Base-by-base conservation (phyloP, 64 coral and sea anemone genomes). In the Orbicella faveolata region DNA sequence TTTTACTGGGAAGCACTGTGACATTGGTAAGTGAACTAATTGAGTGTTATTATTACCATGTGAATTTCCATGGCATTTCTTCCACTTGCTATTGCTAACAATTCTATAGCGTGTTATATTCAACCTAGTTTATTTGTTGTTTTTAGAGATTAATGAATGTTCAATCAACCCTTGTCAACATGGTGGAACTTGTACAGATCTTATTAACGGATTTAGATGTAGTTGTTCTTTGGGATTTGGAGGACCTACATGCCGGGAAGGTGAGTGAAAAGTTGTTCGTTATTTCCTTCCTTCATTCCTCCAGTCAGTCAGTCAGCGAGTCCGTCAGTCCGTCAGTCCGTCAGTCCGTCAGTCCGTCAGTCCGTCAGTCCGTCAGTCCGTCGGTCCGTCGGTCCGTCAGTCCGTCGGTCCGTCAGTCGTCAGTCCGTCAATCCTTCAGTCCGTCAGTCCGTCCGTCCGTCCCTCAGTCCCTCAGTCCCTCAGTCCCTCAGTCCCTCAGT, bases 1-100 rank as follows among this genome's bases (percentile, higher is more conserved):
- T 36, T 91, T 61, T 19, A 74, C 70, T 23, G 90, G 90, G 9
- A 76, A 83, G 61, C 57, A 15, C 6, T 91, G 90, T 62, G 34
- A 91, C 14, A 83, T 51, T 76, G 90, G 90, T 91, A 86, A 41
- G 74, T 64, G 4, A 70, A 6, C 21, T 25, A 11, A n/a, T 10
- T 70, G 9, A 70, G 25, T 70, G 67, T 15, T 59, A 48, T 48
- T 48, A 48, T 48, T 48, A 48, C 5, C 44, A 48, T 48, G 55
- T 59, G 0, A 1, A 1, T 59, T 12, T 8, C 13, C 9, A 16
- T 59, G 13, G 9, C 9, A 59, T 74, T 13, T 13, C 0, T 33
- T 74, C 25, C 14, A 74, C 14, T 1, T 23, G 75, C 41, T 55
- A 14, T 55, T 14, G 9, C 1, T 3, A 18, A 9, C 33, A 16